phyloP scores from a whole-genome alignment of 1,140 invertebrate species.

The Drosophila micromelanica region DNA sequence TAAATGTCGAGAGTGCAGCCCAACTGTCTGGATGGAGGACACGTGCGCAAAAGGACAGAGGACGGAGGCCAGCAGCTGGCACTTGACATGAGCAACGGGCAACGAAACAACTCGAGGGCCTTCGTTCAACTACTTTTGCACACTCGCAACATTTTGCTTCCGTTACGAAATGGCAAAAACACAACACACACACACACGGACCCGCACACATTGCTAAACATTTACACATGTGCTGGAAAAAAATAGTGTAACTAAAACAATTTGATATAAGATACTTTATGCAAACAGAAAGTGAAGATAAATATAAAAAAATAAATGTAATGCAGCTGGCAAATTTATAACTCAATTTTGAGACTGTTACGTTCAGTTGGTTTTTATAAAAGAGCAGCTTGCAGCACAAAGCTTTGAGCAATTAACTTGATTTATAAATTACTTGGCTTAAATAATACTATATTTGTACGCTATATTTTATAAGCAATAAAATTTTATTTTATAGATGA shows the following conservation, averaged over 20 bases:
- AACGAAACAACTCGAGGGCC: constrained; percentile 76
- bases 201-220: neutral
- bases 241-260: constrained; percentile 71
- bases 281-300: constrained; percentile 34
- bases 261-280: constrained; percentile 63
- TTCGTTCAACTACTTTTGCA: constrained; percentile 68
- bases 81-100: constrained; percentile 77
- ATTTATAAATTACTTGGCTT: too few relatives aligned
- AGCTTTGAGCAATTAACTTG: too few relatives aligned
- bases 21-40: constrained; percentile 50
- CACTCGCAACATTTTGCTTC: constrained; percentile 61
- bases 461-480: too few relatives aligned
- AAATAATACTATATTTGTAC: too few relatives aligned
- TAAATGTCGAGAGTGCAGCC: constrained; percentile 73
- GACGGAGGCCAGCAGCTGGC: constrained; percentile 62
- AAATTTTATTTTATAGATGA: too few relatives aligned
- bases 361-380: neutral
- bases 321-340: constrained; percentile 53
- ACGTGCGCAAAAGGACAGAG: constrained; percentile 8
- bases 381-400: neutral
- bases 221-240: constrained; percentile 34
- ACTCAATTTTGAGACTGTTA: constrained; percentile 53
- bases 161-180: constrained; percentile 73
- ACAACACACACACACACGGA: constrained; percentile 21
- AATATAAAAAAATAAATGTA: constrained; percentile 17